Base-by-base conservation (phyloP, 2,113 vertebrate species). In the Rhineura floridana region DNA sequence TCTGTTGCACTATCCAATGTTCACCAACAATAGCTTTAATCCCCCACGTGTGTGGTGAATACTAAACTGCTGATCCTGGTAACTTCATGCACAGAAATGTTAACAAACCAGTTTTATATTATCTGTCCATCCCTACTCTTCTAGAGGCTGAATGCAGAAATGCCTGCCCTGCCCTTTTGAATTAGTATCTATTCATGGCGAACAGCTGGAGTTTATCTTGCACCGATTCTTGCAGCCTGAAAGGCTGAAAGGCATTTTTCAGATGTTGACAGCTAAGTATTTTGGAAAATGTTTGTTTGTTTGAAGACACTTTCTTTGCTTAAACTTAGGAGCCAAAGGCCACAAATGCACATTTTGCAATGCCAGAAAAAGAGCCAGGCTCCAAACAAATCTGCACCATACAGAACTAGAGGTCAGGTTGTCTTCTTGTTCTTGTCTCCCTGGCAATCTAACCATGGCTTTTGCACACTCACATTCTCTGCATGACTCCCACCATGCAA, bases 261-360 rank as follows among this genome's bases (percentile, higher is more conserved):
- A 63, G 36, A 81, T 81, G n/a, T 82, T 81, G 62, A 82, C 88
- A 86, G 88, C 72, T 55, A 86, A 77, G 70, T 76, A 82, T 77
- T 86, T 83, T 83, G 79, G 62, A 67, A 86, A 86, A 86, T 83
- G 80, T 90, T 90, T 90, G 75, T 87, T 87, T 72, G 82, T 83
- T 77, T 63, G 69, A 81, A 83, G 55, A 75, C 39, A 67, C n/a
- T 52, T 75, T 72, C 30, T 88, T 39, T 84, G 81, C 76, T 84
- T 84, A 79, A 77, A 81, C n/a, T 42, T 81, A 65, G n/a, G 65
- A 65, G 55, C 69, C 59, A 75, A 65, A 85, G 80, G 55, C 77
- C 77, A 67, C 67, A 81, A 88, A 83, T 52, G 30, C 52, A 23
- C 33, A 87, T 81, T 80, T 81, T 36, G 67, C 55, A 63, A 87